Evolutionary conservation across 1,140 invertebrate genomes (phyloP).

Genomic region (Habropoda laboriosa): DNA sequence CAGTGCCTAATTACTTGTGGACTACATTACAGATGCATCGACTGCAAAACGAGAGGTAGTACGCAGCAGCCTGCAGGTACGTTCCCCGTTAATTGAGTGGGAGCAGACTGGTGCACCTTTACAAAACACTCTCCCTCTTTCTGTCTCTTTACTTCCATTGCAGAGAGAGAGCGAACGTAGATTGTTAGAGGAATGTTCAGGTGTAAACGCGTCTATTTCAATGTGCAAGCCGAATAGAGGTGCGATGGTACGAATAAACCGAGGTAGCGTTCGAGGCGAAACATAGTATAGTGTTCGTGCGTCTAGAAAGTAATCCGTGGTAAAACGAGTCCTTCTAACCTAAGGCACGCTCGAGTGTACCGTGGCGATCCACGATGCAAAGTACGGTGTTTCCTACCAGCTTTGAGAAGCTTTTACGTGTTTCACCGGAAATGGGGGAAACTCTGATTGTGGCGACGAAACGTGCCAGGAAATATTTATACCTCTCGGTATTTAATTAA

Average conservation of each 20-base stretch:
- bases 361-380: slow-evolving; percentile 14
- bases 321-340: slow-evolving; percentile 12
- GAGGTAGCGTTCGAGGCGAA: neutral
- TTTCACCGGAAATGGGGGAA: neutral
- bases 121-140: slow-evolving; percentile 36
- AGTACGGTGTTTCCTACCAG: neutral
- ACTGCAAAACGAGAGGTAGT: slow-evolving; percentile 44
- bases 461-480: slow-evolving; percentile 26
- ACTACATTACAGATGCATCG: slow-evolving; percentile 61
- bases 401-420: neutral
- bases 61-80: slow-evolving; percentile 46
- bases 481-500: slow-evolving; percentile 19
- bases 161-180: neutral
- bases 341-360: slow-evolving; percentile 23
- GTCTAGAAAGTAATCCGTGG: neutral
- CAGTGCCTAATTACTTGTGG: slow-evolving; percentile 62
- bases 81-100: slow-evolving; percentile 61
- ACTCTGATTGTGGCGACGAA: neutral
- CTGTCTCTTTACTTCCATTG: too few relatives aligned
- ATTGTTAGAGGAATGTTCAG: slow-evolving; percentile 18
- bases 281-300: neutral
- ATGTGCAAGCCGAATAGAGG: neutral
- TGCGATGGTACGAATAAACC: slow-evolving; percentile 1
- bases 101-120: slow-evolving; percentile 49
- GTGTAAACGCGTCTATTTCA: slow-evolving; percentile 20